Evolutionary conservation across 2,113 vertebrate genomes (phyloP).

Genomic region (Heterochromis multidens): DNA sequence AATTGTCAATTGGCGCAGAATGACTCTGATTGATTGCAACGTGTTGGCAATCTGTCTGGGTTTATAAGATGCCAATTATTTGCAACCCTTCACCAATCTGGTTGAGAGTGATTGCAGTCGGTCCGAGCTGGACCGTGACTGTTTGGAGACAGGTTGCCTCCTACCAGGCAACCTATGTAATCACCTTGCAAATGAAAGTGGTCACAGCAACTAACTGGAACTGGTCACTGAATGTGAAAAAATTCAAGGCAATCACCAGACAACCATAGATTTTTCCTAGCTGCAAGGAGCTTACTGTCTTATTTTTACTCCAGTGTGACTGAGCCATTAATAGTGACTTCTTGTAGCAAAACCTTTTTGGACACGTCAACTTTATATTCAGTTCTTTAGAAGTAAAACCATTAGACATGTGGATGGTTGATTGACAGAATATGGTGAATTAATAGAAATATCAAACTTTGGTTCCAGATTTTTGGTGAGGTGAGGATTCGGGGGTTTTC

Average conservation of each 20-base stretch:
- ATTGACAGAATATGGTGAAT: background rate
- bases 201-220: background rate
- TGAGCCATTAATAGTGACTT: background rate
- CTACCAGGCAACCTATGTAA: background rate
- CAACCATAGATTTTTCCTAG: background rate
- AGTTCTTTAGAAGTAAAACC: background rate
- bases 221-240: background rate
- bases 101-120: background rate
- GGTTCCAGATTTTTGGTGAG: background rate
- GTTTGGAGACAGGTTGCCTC: background rate
- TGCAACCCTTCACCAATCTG: background rate
- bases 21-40: background rate
- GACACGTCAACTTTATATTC: background rate
- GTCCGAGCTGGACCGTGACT: background rate
- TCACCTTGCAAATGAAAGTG: background rate
- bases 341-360: background rate
- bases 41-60: background rate
- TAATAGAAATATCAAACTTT: background rate
- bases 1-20: background rate
- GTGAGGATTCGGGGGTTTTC: background rate
- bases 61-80: background rate
- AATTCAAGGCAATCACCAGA: background rate
- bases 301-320: background rate
- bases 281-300: background rate
- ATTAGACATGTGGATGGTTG: background rate